Evolutionary conservation across 1,140 invertebrate species (phyloP), one percentile per base, ranked within the genome.

Genomic region (Achatina immaculata): DNA sequence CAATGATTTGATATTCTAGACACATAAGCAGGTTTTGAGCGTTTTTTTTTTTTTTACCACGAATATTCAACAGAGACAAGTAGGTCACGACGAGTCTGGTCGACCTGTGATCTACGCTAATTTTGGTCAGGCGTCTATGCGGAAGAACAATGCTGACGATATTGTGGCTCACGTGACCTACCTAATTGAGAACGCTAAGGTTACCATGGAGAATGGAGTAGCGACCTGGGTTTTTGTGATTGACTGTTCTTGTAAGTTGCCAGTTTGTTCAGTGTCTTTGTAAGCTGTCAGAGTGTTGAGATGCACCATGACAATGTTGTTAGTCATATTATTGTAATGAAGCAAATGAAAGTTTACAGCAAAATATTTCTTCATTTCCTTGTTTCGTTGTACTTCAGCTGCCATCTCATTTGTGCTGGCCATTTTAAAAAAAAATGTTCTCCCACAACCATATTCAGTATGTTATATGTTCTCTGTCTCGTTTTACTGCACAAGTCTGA

Each of bases 181-280:
- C 81, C 83, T 90, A 0, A 88, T 90, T 73, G 89, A 90, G 80
- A 90, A 90, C 77, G 89, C 89, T 38, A 87, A 88, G 77, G 65
- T 78, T 40, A 88, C 87, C 38, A 90, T 90, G 89, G 74, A 73
- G 42, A 71, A 83, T 7, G 89, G 88, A 2, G 81, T 89, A 6
- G 79, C 84, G 21, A 89, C 89, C 14, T 90, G 89, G 89, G 88
- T 90, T 4, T 89, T 89, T 69, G 83, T 90, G 28, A 87, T 90
- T 24, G 89, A 90, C 77, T 90, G 88, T 76, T 86, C 86, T 82
- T 87, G 89, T 90, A 82, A 74, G 69, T 31, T 9, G 6, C 19
- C n/a, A n/a, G n/a, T n/a, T n/a, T n/a, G n/a, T n/a, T n/a, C n/a
- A n/a, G n/a, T 14, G 14, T 31, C 65, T 24, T 14, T 68, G 31